Conservation (phyloP, 2,888 invertebrate species). For the Candidula unifasciata region DNA sequence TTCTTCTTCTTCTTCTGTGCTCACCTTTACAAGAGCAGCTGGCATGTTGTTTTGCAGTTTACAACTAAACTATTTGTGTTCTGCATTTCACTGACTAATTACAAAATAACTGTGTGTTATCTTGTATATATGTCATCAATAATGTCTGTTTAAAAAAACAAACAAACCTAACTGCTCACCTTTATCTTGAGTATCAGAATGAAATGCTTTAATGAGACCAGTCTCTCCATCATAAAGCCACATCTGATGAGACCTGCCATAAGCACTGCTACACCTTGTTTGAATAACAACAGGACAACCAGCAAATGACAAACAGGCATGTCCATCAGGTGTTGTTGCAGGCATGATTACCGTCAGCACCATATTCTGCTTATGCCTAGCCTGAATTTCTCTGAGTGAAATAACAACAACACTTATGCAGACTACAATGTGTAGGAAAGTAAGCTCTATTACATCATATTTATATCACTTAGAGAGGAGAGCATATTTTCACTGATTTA, state of each 20-base stretch:
- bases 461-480: neutral
- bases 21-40: no score
- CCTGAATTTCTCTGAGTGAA: conserved; percentile 71
- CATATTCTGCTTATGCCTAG: conserved; percentile 69
- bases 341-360: conserved; percentile 76
- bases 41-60: no score
- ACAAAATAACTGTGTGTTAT: no score
- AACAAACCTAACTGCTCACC: conserved; percentile 58
- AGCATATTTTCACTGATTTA: no score
- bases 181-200: conserved; percentile 74
- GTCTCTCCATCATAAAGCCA: conserved; percentile 75
- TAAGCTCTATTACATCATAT: neutral
- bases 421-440: neutral
- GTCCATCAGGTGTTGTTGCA: conserved; percentile 43
- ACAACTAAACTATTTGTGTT: no score
- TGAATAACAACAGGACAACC: conserved; percentile 75
- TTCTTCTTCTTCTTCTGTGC: no score
- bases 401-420: neutral
- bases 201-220: conserved; percentile 74
- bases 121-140: no score
- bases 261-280: conserved; percentile 66
- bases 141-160: no score
- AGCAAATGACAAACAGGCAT: conserved; percentile 63
- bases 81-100: no score
- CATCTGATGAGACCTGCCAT: conserved; percentile 77